These are phyloP conservation scores for Phodopus roborovskii DNA, from an alignment of 2,113 vertebrate genomes.

Conservation along the genomic window DNA sequence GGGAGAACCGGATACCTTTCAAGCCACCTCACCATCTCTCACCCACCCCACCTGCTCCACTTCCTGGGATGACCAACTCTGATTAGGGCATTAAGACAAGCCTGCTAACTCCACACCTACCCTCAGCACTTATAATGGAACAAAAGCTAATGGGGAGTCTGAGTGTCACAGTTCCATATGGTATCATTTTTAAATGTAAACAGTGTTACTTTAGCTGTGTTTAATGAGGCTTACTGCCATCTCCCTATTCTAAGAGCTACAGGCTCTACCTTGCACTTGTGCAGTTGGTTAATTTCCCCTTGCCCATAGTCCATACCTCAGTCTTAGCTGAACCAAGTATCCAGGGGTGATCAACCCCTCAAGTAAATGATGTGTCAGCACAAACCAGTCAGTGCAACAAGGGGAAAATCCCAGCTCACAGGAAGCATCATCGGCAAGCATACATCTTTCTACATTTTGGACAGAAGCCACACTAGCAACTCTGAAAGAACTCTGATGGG, in stretches of 20 bases:
- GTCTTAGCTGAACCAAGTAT: background rate
- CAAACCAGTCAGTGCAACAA: background rate
- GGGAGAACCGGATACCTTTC: background rate
- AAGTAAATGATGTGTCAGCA: background rate
- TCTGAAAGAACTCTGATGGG: conserved; percentile 24
- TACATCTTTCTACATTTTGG: background rate
- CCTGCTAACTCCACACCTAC: background rate
- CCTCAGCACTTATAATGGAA: conserved; percentile 4
- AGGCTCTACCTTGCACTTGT: background rate
- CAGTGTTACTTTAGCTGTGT: background rate
- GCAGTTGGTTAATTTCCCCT: background rate
- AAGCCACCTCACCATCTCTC: background rate
- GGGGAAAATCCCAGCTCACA: background rate
- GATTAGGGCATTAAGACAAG: background rate
- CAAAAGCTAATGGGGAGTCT: background rate
- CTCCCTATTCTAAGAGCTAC: background rate
- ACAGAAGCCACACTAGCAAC: conserved; percentile 65
- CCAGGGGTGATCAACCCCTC: background rate
- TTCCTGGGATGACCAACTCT: background rate
- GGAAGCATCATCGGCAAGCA: background rate
- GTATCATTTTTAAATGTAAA: conserved; percentile 27
- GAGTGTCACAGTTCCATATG: background rate
- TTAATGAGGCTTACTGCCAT: background rate
- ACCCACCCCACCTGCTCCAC: background rate
- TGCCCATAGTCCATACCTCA: background rate